A percentile compares a stretch with the other conserved stretches of the same genome.
These are phyloP conservation scores for Pionites leucogaster DNA, from an alignment of 2,113 vertebrate genomes.

Conservation along the genomic window DNA sequence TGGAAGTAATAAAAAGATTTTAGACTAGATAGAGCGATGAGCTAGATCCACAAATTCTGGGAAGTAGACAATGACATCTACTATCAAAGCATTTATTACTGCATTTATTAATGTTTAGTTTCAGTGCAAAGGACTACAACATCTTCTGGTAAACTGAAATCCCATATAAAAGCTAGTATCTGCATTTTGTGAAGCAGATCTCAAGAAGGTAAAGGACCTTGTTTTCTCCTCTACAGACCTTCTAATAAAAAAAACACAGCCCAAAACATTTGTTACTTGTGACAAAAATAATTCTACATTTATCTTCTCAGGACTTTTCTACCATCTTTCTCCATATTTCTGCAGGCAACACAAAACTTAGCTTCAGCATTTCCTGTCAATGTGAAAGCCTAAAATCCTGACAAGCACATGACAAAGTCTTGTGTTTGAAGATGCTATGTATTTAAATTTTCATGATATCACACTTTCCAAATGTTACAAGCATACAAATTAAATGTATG, in stretches of 20 bases:
- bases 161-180: neutral
- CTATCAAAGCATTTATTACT: neutral
- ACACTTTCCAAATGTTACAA: constrained; percentile 58
- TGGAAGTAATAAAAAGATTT: neutral
- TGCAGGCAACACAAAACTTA: constrained; percentile 22
- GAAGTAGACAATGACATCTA: neutral
- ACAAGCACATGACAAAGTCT: constrained; percentile 53
- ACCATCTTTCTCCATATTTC: constrained; percentile 24
- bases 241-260: neutral
- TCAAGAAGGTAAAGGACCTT: neutral
- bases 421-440: constrained; percentile 30
- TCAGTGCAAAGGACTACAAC: neutral
- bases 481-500: constrained; percentile 35
- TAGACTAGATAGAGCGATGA: neutral
- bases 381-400: constrained; percentile 37
- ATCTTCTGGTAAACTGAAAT: neutral
- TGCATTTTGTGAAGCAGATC: neutral
- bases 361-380: constrained; percentile 57
- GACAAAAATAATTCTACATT: neutral
- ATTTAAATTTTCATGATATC: constrained; percentile 62
- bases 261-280: neutral
- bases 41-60: neutral
- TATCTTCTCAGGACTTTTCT: neutral
- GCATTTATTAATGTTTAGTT: neutral
- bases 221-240: neutral